phyloP scores from a whole-genome alignment of 1,140 invertebrate genomes.

The Drosophila sp. region DNA sequence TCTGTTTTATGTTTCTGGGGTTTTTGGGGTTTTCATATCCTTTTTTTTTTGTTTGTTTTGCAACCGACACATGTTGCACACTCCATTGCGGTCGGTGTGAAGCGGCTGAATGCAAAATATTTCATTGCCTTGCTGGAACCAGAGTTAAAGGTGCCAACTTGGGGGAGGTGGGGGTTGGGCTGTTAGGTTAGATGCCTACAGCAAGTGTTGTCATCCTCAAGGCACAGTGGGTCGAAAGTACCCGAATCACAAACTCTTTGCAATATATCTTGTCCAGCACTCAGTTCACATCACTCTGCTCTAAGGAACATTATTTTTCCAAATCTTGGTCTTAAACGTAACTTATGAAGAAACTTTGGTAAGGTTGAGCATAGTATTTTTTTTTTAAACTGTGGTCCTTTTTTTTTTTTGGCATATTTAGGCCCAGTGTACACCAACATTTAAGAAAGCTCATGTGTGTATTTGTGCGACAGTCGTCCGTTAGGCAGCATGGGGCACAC shows the following conservation, averaged over 20 bases:
- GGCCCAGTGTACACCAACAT: constrained; percentile 20
- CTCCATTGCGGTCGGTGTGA: constrained; percentile 38
- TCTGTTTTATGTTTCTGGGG: constrained; percentile 9
- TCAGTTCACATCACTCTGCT: no score
- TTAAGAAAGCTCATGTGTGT: constrained; percentile 13
- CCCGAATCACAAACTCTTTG: no score
- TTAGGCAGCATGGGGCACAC: background rate
- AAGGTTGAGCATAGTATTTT: no score
- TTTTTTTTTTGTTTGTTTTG: background rate
- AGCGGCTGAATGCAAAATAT: constrained; percentile 60
- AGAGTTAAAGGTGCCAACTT: background rate
- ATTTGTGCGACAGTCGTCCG: background rate
- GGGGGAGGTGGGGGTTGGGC: background rate
- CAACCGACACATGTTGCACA: constrained; percentile 47
- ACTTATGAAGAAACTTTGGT: no score
- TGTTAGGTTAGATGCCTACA: constrained; percentile 1
- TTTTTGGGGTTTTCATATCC: constrained; percentile 16
- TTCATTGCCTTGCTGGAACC: constrained; percentile 58
- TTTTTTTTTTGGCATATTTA: background rate
- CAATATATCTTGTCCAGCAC: no score
- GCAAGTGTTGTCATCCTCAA: constrained; percentile 1
- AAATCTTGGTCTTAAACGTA: no score
- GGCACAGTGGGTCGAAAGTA: background rate
- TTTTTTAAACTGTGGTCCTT: no score
- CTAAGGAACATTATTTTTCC: no score